Percentiles rank a stretch among this genome's conserved stretches.
Evolutionary conservation across 2,113 vertebrate genomes (phyloP).

Genomic region (Siphamia tubifer): DNA sequence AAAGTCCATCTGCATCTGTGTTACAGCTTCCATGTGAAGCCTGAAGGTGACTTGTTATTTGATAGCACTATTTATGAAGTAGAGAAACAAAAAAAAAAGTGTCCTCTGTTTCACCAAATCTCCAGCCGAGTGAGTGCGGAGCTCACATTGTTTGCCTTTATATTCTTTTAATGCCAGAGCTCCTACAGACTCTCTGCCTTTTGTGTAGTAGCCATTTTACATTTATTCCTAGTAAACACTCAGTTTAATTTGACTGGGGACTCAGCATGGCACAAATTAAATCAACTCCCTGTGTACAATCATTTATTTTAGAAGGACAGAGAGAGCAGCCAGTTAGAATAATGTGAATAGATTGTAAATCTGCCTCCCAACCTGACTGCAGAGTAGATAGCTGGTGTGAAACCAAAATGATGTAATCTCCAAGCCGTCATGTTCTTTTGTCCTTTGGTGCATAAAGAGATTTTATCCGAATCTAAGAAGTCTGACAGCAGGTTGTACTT

Average conservation of each 20-base stretch:
- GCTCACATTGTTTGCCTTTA: constrained; percentile 24
- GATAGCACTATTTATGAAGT: not conserved
- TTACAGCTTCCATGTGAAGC: not conserved
- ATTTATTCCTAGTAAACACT: constrained; percentile 59
- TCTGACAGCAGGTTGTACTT: constrained; percentile 8
- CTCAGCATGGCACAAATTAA: constrained; percentile 58
- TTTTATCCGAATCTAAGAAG: constrained; percentile 27
- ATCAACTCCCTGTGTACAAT: constrained; percentile 49
- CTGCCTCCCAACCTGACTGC: constrained; percentile 19
- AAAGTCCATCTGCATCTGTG: not conserved
- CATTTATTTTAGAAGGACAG: constrained; percentile 61
- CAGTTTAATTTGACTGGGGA: constrained; percentile 67
- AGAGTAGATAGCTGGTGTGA: constrained; percentile 41
- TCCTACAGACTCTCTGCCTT: constrained; percentile 28
- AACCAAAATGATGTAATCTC: constrained; percentile 48
- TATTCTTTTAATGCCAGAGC: constrained; percentile 25
- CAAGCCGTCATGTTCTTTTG: constrained; percentile 36
- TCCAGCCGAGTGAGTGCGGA: constrained; percentile 7
- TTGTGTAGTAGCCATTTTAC: constrained; percentile 42
- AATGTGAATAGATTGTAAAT: constrained; percentile 42
- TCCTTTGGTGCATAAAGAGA: constrained; percentile 34
- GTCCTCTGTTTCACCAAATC: not conserved
- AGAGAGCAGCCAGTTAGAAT: constrained; percentile 36
- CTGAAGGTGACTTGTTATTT: not conserved
- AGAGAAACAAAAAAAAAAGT: not conserved